Percentiles rank a stretch among this genome's conserved stretches.
Conservation (phyloP, 2,888 invertebrate genomes). For the Athalia rosae region DNA sequence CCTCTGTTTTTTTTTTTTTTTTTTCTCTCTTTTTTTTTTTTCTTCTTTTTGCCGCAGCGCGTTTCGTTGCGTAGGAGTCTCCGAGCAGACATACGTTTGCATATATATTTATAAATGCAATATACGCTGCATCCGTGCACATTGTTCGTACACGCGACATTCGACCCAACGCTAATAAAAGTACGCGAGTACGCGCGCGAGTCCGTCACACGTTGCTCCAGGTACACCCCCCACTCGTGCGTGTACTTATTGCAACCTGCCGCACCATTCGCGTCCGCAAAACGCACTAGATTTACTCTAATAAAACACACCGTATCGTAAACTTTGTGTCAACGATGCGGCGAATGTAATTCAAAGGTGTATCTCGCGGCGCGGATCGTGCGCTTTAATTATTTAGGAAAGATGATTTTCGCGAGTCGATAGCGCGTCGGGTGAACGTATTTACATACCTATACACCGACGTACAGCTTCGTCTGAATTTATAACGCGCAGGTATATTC, state of each 20-base stretch:
- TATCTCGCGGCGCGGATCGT: neutral
- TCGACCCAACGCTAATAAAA: neutral
- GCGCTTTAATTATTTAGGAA: constrained; percentile 12
- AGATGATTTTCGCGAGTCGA: too few relatives aligned
- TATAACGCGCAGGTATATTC: too few relatives aligned
- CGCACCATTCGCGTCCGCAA: neutral
- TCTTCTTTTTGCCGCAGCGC: neutral
- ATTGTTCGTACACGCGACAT: neutral
- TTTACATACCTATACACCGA: too few relatives aligned
- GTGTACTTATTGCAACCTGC: too few relatives aligned
- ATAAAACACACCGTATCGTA: neutral
- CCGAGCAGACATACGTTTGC: neutral
- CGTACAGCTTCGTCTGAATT: too few relatives aligned
- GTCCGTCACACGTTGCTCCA: neutral
- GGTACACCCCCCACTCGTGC: neutral
- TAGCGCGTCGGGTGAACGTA: too few relatives aligned
- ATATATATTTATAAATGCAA: neutral
- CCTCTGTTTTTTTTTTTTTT: neutral
- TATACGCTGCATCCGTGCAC: neutral
- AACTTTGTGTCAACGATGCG: neutral
- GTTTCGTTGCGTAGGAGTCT: constrained; percentile 36
- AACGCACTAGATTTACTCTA: neutral
- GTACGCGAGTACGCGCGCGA: neutral
- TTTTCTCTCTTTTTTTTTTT: neutral
- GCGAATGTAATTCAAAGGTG: constrained; percentile 11